phyloP scores from a whole-genome alignment of 2,797 vertebrate genomes.

The Manis pentadactyla region DNA sequence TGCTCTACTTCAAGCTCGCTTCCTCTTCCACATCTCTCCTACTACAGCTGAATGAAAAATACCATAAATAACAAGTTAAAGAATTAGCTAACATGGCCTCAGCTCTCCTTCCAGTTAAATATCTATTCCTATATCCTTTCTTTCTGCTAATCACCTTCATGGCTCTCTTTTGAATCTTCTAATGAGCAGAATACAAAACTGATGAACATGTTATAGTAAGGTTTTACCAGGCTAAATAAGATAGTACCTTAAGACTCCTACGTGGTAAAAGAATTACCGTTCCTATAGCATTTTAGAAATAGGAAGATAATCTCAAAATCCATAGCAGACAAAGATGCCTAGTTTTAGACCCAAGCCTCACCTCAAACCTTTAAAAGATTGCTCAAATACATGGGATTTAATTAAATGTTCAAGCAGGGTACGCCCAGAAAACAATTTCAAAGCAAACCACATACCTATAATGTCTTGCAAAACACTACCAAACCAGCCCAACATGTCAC shows the following conservation, averaged over 20 bases:
- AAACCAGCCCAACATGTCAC: neutral
- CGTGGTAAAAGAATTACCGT: neutral
- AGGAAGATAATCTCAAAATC: neutral
- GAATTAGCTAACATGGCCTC: neutral
- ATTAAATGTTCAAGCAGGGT: neutral
- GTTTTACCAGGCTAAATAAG: neutral
- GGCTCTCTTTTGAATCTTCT: neutral
- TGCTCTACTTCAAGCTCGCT: neutral
- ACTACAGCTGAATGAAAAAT: neutral
- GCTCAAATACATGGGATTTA: neutral
- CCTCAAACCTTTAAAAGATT: neutral
- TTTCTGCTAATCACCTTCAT: neutral
- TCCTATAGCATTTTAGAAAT: neutral
- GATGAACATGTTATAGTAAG: neutral
- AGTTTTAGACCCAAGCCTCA: neutral
- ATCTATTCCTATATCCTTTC: neutral
- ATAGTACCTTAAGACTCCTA: neutral
- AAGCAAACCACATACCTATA: neutral
- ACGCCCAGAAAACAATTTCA: neutral
- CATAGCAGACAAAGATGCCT: neutral
- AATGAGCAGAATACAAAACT: neutral
- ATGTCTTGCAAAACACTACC: neutral
- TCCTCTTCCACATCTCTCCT: neutral
- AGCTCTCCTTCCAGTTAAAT: neutral
- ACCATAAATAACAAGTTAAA: neutral